phyloP scores from a whole-genome alignment of 2,888 invertebrate genomes.

The Lepidocyrtinus sp. region DNA sequence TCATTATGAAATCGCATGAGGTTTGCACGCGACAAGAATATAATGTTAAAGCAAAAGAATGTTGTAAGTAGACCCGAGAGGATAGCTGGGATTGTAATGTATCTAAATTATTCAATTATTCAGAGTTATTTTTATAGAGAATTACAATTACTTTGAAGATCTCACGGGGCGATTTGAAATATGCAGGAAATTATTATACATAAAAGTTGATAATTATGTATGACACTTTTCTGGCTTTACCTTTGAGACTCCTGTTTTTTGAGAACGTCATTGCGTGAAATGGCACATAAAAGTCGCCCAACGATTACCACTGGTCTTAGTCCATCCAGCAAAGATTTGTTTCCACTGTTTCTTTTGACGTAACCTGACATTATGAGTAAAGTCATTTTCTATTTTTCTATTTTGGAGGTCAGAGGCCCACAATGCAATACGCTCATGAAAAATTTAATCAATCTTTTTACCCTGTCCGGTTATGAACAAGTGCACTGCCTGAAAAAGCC shows the following conservation, averaged over 20 bases:
- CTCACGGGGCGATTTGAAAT: no score
- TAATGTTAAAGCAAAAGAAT: constrained; percentile 26
- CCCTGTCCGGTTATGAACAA: constrained; percentile 29
- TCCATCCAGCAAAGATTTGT: constrained; percentile 26
- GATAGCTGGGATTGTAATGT: not conserved
- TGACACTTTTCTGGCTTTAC: no score
- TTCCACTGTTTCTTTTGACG: constrained; percentile 5
- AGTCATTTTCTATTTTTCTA: constrained; percentile 32
- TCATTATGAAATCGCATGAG: constrained; percentile 12
- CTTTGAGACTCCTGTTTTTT: constrained; percentile 33
- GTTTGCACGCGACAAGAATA: constrained; percentile 27
- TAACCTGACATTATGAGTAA: constrained; percentile 41
- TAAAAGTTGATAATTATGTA: no score
- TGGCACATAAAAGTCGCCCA: constrained; percentile 31
- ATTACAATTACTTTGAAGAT: no score
- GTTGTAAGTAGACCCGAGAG: constrained; percentile 21
- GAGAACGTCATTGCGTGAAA: constrained; percentile 39
- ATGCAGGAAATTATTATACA: no score
- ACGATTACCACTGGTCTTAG: constrained; percentile 41
- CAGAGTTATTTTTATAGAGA: no score
- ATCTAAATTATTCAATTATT: constrained; percentile 6
- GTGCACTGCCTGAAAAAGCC: constrained; percentile 26
- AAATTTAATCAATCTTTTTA: constrained; percentile 8
- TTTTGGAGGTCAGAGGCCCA: not conserved
- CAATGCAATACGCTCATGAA: not conserved